Conservation (phyloP, 2,797 vertebrate species). For the Enteromius mattozi region DNA sequence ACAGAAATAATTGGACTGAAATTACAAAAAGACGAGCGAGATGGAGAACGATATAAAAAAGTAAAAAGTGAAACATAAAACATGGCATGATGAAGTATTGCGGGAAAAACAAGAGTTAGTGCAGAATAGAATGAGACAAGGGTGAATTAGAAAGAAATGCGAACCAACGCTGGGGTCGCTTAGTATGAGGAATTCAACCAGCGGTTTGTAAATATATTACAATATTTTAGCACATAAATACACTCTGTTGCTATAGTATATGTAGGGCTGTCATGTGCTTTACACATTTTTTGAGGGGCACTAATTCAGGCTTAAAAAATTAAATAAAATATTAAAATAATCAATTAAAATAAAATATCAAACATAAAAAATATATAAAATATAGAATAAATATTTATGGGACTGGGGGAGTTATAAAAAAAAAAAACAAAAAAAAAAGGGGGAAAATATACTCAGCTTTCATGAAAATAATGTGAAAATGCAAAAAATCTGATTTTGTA, state of each 20-base stretch:
- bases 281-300: background rate
- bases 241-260: background rate
- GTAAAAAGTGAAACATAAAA: constrained; percentile 58
- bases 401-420: background rate
- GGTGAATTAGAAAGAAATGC: constrained; percentile 41
- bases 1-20: constrained; percentile 94
- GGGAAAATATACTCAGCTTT: background rate
- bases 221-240: constrained; percentile 24
- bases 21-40: constrained; percentile 75
- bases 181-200: constrained; percentile 11
- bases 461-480: background rate
- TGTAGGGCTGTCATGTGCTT: background rate
- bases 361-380: background rate
- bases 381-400: background rate
- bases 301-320: background rate
- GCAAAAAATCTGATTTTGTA: background rate
- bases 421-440: background rate
- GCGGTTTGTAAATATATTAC: constrained; percentile 31
- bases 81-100: constrained; percentile 45
- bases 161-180: background rate
- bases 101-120: constrained; percentile 57
- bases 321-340: background rate
- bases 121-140: constrained; percentile 21
- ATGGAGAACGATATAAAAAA: constrained; percentile 65
- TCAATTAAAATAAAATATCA: background rate